Evolutionary conservation across 2,797 vertebrate genomes (phyloP).

Genomic region (Falco rusticolus): DNA sequence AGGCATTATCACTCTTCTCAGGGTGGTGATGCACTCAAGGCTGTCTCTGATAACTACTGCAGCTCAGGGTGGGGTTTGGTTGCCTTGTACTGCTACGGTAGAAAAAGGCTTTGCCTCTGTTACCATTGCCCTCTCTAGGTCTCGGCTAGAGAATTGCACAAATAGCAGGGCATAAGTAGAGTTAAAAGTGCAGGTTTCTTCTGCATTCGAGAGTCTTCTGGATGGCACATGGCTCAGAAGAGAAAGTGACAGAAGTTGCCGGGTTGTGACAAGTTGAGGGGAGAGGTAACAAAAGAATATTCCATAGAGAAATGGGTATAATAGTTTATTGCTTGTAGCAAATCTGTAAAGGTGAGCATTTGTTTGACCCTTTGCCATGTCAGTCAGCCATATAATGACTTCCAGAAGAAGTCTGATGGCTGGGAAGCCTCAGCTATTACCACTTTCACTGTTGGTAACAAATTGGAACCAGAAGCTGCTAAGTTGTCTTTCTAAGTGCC

Average conservation of each 20-base stretch:
- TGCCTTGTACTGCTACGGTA: accelerated
- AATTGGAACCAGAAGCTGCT: not conserved
- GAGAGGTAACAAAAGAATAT: not conserved
- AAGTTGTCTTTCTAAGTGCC: not conserved
- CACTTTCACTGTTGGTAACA: not conserved
- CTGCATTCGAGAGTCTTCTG: not conserved
- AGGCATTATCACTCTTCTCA: not conserved
- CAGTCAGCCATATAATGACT: conserved; percentile 20
- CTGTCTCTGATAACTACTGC: not conserved
- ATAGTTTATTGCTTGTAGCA: not conserved
- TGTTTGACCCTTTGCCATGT: conserved; percentile 6
- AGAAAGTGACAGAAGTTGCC: not conserved
- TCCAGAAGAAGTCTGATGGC: not conserved
- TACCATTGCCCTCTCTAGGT: not conserved
- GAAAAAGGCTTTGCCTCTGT: not conserved
- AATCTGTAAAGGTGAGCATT: conserved; percentile 6
- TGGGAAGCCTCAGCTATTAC: not conserved
- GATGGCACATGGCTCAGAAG: not conserved
- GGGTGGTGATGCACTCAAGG: not conserved
- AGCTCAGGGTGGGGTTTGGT: not conserved
- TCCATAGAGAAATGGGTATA: not conserved
- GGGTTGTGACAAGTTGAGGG: not conserved
- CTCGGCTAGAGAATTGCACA: not conserved
- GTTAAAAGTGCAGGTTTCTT: not conserved
- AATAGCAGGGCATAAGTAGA: not conserved